A percentile compares a stretch with the other conserved stretches of the same genome.
These are phyloP conservation scores for Chrysemys picta DNA, from an alignment of 2,113 vertebrate genomes.

Conservation along the genomic window DNA sequence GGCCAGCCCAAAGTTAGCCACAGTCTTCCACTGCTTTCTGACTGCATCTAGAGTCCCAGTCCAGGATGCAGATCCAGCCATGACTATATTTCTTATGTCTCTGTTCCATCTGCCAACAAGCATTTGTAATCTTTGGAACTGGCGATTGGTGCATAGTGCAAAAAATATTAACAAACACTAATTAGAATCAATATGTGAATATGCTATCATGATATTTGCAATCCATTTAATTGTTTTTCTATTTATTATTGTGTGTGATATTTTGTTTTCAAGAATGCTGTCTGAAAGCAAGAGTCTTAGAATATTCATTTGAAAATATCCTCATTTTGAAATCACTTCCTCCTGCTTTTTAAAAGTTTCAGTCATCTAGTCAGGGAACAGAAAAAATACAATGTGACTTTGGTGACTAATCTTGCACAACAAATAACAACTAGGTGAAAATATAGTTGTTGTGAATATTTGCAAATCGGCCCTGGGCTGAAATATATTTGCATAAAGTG, in stretches of 20 bases:
- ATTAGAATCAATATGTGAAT: not conserved
- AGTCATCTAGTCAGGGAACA: not conserved
- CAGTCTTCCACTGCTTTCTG: slow-evolving; percentile 54
- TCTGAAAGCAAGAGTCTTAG: not conserved
- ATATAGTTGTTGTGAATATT: not conserved
- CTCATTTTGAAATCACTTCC: not conserved
- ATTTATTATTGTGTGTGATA: not conserved
- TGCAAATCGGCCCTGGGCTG: not conserved
- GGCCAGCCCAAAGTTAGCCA: slow-evolving; percentile 48
- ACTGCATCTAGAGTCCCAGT: slow-evolving; percentile 51
- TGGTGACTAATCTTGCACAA: not conserved
- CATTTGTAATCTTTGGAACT: accelerated
- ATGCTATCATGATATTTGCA: not conserved
- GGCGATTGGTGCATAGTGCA: not conserved
- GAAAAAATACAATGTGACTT: not conserved
- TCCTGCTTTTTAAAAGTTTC: not conserved
- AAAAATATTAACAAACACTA: not conserved
- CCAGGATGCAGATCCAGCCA: slow-evolving; percentile 65
- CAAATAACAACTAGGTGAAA: not conserved
- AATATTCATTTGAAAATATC: not conserved
- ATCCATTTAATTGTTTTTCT: not conserved
- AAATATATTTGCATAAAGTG: not conserved
- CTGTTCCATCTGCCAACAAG: not conserved
- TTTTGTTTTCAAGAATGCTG: not conserved
- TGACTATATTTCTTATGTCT: slow-evolving; percentile 52